Conservation (phyloP, 2,888 invertebrate species). For the Coleophora flavipennella region DNA sequence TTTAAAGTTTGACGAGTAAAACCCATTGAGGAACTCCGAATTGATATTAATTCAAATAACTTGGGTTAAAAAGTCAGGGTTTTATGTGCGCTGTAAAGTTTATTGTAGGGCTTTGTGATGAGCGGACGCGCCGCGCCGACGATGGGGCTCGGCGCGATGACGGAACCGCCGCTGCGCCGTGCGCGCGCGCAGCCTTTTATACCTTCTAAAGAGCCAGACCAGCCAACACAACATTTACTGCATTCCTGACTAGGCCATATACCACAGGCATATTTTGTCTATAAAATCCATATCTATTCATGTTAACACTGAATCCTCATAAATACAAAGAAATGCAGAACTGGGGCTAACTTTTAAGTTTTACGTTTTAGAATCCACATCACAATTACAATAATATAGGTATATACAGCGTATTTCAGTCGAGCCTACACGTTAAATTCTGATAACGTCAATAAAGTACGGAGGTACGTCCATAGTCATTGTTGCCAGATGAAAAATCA, state of each 20-base stretch:
- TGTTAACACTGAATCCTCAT: too few species aligned
- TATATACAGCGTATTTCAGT: too few species aligned
- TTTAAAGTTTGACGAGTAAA: constrained; percentile 71
- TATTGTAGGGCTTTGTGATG: constrained; percentile 70
- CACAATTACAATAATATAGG: too few species aligned
- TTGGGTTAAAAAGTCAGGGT: constrained; percentile 72
- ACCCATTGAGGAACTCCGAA: constrained; percentile 72
- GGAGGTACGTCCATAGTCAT: too few species aligned
- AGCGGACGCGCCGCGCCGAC: constrained; percentile 55
- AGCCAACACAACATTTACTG: constrained; percentile 1
- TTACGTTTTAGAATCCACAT: too few species aligned
- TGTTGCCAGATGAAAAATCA: too few species aligned
- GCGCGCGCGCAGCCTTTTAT: constrained; percentile 20
- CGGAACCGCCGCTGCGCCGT: constrained; percentile 36
- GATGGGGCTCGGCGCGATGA: constrained; percentile 50
- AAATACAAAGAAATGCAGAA: too few species aligned
- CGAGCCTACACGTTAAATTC: too few species aligned
- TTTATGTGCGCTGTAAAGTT: constrained; percentile 70
- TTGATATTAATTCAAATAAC: constrained; percentile 74
- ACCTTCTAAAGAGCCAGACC: constrained; percentile 21
- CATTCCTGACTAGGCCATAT: neutral
- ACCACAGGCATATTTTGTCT: too few species aligned
- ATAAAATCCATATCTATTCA: too few species aligned
- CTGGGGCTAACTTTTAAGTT: too few species aligned
- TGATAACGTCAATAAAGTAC: too few species aligned